Conservation (phyloP, 2,113 vertebrate species). For the Ancistrus triradiatus region DNA sequence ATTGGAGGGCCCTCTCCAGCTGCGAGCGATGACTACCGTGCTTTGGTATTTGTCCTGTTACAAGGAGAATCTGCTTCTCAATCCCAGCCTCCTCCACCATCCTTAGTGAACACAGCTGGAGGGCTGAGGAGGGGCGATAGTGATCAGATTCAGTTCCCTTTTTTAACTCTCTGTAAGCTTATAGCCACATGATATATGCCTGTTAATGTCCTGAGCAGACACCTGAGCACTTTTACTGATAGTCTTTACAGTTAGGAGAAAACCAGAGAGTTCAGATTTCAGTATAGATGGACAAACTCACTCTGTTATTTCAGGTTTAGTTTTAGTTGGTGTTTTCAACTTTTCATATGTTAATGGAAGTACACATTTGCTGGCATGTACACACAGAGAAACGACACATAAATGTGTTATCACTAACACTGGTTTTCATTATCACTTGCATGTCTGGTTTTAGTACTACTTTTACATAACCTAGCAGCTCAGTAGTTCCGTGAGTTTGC, state of each 20-base stretch:
- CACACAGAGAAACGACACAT: too few species aligned
- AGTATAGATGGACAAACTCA: too few species aligned
- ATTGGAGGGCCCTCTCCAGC: conserved; percentile 62
- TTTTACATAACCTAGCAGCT: conserved; percentile 39
- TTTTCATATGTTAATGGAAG: not conserved
- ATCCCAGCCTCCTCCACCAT: conserved; percentile 40
- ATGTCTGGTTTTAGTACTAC: conserved; percentile 36
- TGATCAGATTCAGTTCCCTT: conserved; percentile 18
- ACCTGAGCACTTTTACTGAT: too few species aligned
- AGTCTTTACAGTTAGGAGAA: too few species aligned
- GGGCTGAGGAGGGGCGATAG: conserved; percentile 34
- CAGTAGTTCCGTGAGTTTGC: conserved; percentile 43
- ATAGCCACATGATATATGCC: conserved; percentile 35
- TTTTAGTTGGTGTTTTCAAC: too few species aligned
- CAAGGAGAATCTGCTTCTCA: conserved; percentile 35
- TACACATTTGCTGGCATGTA: not conserved
- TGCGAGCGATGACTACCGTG: conserved; percentile 56
- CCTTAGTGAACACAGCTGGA: conserved; percentile 52
- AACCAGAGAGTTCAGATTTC: too few species aligned
- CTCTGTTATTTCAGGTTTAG: too few species aligned
- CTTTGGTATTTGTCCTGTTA: conserved; percentile 61
- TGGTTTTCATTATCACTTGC: too few species aligned
- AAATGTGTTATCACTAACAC: too few species aligned
- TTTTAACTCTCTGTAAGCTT: conserved; percentile 22
- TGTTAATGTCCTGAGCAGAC: conserved; percentile 21